These are phyloP conservation scores for Squalus acanthias DNA, from an alignment of 2,797 vertebrate species.

Conservation along the genomic window DNA sequence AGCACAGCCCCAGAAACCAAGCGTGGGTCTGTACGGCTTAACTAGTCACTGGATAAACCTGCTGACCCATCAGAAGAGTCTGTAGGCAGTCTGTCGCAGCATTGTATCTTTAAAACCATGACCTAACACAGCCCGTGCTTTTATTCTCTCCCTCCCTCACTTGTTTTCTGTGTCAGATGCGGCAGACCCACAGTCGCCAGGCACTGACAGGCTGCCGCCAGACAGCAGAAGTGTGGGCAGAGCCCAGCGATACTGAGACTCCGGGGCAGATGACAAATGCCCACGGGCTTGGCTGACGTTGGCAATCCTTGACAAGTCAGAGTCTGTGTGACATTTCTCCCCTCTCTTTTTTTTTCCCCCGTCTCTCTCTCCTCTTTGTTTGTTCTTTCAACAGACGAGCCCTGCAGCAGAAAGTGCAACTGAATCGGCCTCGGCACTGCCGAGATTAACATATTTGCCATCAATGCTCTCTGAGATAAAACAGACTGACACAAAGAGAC, in stretches of 20 bases:
- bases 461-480: slow-evolving; percentile 45
- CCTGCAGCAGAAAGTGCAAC: slow-evolving; percentile 41
- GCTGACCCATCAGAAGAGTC: not conserved
- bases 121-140: accelerated
- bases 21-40: not conserved
- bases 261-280: slow-evolving; percentile 39
- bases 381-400: slow-evolving; percentile 43
- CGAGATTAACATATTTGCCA: slow-evolving; percentile 40
- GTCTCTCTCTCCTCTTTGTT: not conserved
- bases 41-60: not conserved
- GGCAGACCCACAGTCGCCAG: slow-evolving; percentile 51
- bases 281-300: slow-evolving; percentile 40
- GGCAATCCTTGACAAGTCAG: slow-evolving; percentile 41
- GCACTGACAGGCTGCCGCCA: not conserved
- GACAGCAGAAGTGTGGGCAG: slow-evolving; percentile 45
- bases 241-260: not conserved
- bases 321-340: not conserved
- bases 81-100: not conserved
- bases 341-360: not conserved
- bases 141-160: slow-evolving; percentile 4
- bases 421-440: not conserved
- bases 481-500: slow-evolving; percentile 45
- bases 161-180: slow-evolving; percentile 32
- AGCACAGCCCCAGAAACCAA: not conserved
- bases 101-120: not conserved